Conservation (phyloP, 2,113 vertebrate species). For the Amia ocellicauda region DNA sequence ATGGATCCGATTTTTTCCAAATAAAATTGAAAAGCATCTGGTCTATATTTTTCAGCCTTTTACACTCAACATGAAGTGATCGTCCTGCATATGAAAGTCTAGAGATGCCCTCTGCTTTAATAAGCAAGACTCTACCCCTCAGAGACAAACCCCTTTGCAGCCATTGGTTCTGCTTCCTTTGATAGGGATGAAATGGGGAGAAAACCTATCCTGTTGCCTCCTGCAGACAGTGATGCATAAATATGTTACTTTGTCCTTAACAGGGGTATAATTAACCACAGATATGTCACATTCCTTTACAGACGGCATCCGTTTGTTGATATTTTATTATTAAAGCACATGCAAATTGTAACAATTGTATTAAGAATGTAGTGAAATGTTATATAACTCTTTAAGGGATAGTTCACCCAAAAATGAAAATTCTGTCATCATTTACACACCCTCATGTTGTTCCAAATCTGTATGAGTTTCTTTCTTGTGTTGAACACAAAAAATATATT, state of each 20-base stretch:
- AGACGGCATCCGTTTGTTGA: slow-evolving; percentile 5
- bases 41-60: not conserved
- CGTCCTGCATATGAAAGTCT: not conserved
- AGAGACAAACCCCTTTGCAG: slow-evolving; percentile 14
- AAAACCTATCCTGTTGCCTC: not conserved
- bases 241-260: slow-evolving; percentile 13
- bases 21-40: slow-evolving; percentile 1
- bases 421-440: too few relatives aligned
- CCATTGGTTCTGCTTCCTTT: not conserved
- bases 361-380: too few relatives aligned
- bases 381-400: too few relatives aligned
- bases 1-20: slow-evolving; percentile 3
- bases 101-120: slow-evolving; percentile 14
- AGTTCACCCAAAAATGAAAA: too few relatives aligned
- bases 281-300: not conserved
- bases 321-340: slow-evolving; percentile 8
- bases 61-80: slow-evolving; percentile 2
- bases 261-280: too few relatives aligned
- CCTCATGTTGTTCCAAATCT: too few relatives aligned
- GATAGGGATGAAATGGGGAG: slow-evolving; percentile 6
- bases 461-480: too few relatives aligned
- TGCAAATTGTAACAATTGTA: too few relatives aligned
- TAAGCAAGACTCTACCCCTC: slow-evolving; percentile 5
- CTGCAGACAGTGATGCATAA: slow-evolving; percentile 2
- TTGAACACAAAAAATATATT: too few relatives aligned